A percentile compares a stretch with the other conserved stretches of the same genome.
Conservation (phyloP, 2,888 invertebrate species). For the Epistrophe grossulariae region DNA sequence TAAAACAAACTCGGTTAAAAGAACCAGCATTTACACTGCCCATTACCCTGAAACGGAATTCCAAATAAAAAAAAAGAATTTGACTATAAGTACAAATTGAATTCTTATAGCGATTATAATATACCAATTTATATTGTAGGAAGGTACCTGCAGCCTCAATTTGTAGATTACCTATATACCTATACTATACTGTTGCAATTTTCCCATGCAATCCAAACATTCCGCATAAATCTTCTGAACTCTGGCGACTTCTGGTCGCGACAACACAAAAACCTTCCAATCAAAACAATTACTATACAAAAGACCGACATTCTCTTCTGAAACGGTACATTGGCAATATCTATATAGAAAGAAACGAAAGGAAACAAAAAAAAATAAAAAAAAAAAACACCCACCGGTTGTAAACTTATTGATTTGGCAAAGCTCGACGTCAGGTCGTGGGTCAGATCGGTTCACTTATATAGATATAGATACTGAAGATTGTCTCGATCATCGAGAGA, state of each 20-base stretch:
- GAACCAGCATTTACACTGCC: not conserved
- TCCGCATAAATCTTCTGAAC: slow-evolving; percentile 59
- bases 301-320: slow-evolving; percentile 50
- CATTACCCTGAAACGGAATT: not conserved
- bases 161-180: not conserved
- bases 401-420: slow-evolving; percentile 71
- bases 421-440: slow-evolving; percentile 69
- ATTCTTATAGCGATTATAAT: slow-evolving; percentile 9
- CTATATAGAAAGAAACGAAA: not conserved
- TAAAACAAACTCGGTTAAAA: no score
- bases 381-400: slow-evolving; percentile 65
- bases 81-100: slow-evolving; percentile 16
- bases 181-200: not conserved
- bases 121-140: slow-evolving; percentile 9
- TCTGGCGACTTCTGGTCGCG: slow-evolving; percentile 71
- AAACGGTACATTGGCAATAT: slow-evolving; percentile 13
- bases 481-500: slow-evolving; percentile 15
- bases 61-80: not conserved
- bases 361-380: not conserved
- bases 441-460: slow-evolving; percentile 70
- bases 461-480: slow-evolving; percentile 30
- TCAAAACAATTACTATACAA: slow-evolving; percentile 68
- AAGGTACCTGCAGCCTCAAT: slow-evolving; percentile 35
- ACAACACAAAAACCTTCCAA: slow-evolving; percentile 57
- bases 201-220: slow-evolving; percentile 37